These are phyloP conservation scores for Sepiola atlantica DNA, from an alignment of 2,888 invertebrate species.

Conservation along the genomic window DNA sequence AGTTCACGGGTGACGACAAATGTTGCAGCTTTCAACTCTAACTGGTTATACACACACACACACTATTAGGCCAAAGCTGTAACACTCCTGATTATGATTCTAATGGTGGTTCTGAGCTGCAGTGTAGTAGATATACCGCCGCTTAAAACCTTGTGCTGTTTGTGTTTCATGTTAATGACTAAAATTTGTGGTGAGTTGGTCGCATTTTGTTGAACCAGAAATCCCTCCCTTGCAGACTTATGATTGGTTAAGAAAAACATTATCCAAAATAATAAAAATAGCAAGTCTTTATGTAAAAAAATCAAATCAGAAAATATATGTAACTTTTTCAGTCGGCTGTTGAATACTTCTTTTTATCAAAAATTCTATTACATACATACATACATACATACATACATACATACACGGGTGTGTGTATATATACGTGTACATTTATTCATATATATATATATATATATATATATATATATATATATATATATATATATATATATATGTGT, in stretches of 20 bases:
- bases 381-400: no score
- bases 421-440: not conserved
- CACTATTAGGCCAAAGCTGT: constrained; percentile 40
- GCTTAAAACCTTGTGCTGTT: constrained; percentile 49
- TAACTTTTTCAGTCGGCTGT: not conserved
- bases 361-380: not conserved
- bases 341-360: constrained; percentile 36
- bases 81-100: constrained; percentile 35
- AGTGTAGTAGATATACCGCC: constrained; percentile 47
- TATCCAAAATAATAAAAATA: constrained; percentile 39
- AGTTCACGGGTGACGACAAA: constrained; percentile 40
- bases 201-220: constrained; percentile 48
- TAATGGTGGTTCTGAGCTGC: constrained; percentile 46
- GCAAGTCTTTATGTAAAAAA: constrained; percentile 24
- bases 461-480: not conserved
- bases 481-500: not conserved
- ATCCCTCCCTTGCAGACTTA: constrained; percentile 48
- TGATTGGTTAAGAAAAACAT: constrained; percentile 44
- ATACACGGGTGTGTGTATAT: not conserved
- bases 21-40: constrained; percentile 39
- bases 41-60: constrained; percentile 1
- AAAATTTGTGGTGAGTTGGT: constrained; percentile 48
- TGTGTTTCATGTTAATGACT: constrained; percentile 47
- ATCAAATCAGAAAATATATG: constrained; percentile 34
- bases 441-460: constrained; percentile 11